A percentile compares a stretch with the other conserved stretches of the same genome.
Evolutionary conservation across 2,113 vertebrate genomes (phyloP).

Genomic region (Gobio gobio): DNA sequence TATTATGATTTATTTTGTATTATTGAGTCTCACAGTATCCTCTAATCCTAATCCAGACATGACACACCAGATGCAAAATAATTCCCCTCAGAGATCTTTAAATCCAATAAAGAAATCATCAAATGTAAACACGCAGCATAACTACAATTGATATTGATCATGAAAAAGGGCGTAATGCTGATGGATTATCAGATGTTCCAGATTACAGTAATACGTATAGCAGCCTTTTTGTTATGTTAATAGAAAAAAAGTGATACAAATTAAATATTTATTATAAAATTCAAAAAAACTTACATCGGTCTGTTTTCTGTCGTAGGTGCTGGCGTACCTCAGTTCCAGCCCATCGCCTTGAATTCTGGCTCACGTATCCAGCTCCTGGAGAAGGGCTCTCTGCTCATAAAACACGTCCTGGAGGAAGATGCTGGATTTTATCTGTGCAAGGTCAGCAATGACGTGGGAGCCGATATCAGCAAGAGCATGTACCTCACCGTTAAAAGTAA

Average conservation of each 20-base stretch:
- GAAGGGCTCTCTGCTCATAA: slow-evolving; percentile 94
- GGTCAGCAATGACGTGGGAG: slow-evolving; percentile 99
- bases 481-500: slow-evolving; percentile 99
- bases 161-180: not conserved
- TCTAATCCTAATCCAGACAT: slow-evolving; percentile 47
- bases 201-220: not conserved
- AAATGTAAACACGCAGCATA: slow-evolving; percentile 28
- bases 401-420: slow-evolving; percentile 97
- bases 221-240: not conserved
- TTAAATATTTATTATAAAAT: not conserved
- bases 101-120: slow-evolving; percentile 44
- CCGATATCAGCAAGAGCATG: slow-evolving; percentile 99
- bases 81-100: not conserved
- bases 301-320: slow-evolving; percentile 76
- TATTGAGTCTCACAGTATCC: slow-evolving; percentile 12
- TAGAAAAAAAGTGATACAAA: not conserved
- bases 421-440: slow-evolving; percentile 99
- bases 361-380: slow-evolving; percentile 93
- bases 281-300: not conserved
- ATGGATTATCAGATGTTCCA: not conserved
- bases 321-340: slow-evolving; percentile 96
- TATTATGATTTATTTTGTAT: slow-evolving; percentile 2
- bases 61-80: slow-evolving; percentile 17
- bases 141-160: not conserved
- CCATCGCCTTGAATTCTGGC: slow-evolving; percentile 86